Conservation (phyloP, 2,888 invertebrate genomes). For the Fragum whitleyi region DNA sequence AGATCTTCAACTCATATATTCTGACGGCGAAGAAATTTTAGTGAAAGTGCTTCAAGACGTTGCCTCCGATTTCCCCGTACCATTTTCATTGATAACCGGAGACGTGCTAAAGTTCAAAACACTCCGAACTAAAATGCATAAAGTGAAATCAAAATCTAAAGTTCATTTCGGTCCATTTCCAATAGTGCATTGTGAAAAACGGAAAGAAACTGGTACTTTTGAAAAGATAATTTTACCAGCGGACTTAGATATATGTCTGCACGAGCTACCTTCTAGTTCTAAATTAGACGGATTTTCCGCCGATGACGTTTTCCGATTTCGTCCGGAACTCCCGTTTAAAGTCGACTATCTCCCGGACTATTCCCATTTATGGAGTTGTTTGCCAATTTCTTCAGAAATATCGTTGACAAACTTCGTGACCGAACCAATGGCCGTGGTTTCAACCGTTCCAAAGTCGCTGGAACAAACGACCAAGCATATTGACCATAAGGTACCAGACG, state of each 20-base stretch:
- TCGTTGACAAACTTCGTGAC: conserved; percentile 66
- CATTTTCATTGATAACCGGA: conserved; percentile 73
- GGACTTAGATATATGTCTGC: conserved; percentile 72
- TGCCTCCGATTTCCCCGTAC: conserved; percentile 76
- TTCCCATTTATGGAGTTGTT: conserved; percentile 55
- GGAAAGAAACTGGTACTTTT: conserved; percentile 60
- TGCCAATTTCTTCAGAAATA: conserved; percentile 67
- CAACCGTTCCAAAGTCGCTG: conserved; percentile 59
- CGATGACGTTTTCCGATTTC: conserved; percentile 62
- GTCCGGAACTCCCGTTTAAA: conserved; percentile 62
- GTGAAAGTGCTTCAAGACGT: conserved; percentile 75
- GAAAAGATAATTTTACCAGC: conserved; percentile 71
- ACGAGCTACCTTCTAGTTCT: conserved; percentile 58
- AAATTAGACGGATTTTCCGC: conserved; percentile 67
- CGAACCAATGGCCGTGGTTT: conserved; percentile 68
- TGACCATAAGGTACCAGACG: conserved; percentile 67
- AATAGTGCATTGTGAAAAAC: conserved; percentile 68
- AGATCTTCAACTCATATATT: conserved; percentile 59
- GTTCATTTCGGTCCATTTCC: conserved; percentile 56
- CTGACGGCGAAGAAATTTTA: conserved; percentile 60
- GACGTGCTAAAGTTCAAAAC: conserved; percentile 72
- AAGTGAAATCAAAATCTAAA: conserved; percentile 71
- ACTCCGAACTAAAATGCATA: conserved; percentile 65
- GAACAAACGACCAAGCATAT: conserved; percentile 39
- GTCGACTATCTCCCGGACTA: conserved; percentile 66